Evolutionary conservation across 2,888 invertebrate species (phyloP).

Genomic region (Phasia obesa): DNA sequence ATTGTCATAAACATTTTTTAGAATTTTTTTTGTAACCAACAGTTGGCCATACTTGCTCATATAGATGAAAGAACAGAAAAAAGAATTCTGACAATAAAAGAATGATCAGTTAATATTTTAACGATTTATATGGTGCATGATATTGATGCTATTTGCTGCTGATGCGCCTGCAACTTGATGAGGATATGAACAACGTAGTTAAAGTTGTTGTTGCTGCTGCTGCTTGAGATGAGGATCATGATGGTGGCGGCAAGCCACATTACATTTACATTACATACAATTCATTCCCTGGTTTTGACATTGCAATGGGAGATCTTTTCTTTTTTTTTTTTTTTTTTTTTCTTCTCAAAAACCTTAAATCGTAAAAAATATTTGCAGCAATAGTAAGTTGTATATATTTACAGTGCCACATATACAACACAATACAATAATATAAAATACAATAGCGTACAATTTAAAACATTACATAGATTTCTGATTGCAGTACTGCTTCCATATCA

Average conservation of each 20-base stretch:
- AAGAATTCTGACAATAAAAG: constrained; percentile 30
- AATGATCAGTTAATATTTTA: constrained; percentile 62
- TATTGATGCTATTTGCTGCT: constrained; percentile 56
- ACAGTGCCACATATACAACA: constrained; percentile 21
- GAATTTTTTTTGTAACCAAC: constrained; percentile 9
- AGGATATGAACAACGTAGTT: constrained; percentile 43
- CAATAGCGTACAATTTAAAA: constrained; percentile 22
- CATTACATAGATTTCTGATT: constrained; percentile 52
- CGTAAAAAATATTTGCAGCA: constrained; percentile 47
- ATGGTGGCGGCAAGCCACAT: constrained; percentile 69
- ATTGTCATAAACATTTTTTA: constrained; percentile 57
- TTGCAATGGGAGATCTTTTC: constrained; percentile 3
- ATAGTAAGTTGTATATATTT: constrained; percentile 14
- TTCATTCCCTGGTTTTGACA: constrained; percentile 40
- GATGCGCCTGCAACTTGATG: constrained; percentile 58
- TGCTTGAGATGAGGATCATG: constrained; percentile 47
- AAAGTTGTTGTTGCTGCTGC: constrained; percentile 23
- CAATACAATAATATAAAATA: neutral
- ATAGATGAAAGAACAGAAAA: constrained; percentile 3
- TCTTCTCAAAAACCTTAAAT: constrained; percentile 3
- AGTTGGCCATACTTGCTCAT: neutral
- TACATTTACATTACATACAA: constrained; percentile 61
- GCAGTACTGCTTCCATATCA: constrained; percentile 58
- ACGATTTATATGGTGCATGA: constrained; percentile 67
- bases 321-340: neutral